These are phyloP conservation scores for Micronisus gabar DNA, from an alignment of 2,113 vertebrate species.

Conservation along the genomic window DNA sequence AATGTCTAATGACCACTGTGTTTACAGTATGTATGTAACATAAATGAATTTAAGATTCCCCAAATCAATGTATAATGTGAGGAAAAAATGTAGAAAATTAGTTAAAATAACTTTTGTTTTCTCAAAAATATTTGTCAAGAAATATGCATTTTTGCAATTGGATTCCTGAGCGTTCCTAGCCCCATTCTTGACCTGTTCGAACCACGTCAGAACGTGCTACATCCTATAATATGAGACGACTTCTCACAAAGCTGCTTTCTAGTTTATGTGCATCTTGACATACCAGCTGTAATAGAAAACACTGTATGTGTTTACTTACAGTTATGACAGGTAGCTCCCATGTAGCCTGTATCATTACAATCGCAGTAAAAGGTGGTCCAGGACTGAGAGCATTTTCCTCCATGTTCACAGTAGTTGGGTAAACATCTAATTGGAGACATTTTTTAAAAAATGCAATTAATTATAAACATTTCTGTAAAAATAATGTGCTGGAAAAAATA, in stretches of 20 bases:
- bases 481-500: neutral
- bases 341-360: constrained; percentile 87
- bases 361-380: constrained; percentile 90
- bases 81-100: neutral
- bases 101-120: neutral
- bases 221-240: neutral
- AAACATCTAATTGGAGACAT: constrained; percentile 80
- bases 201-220: neutral
- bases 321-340: constrained; percentile 87
- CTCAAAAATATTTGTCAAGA: neutral
- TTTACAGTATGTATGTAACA: neutral
- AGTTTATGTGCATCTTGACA: neutral
- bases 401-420: constrained; percentile 94
- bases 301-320: constrained; percentile 76
- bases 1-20: neutral
- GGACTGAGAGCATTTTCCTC: constrained; percentile 88
- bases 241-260: neutral
- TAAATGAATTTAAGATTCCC: neutral
- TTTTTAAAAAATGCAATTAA: neutral
- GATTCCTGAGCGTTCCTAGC: neutral
- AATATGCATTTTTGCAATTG: neutral
- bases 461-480: neutral
- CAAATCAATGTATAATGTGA: neutral
- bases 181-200: neutral
- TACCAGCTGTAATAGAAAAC: neutral